phyloP scores from a whole-genome alignment of 2,797 vertebrate genomes.

The Geotrypetes seraphini region DNA sequence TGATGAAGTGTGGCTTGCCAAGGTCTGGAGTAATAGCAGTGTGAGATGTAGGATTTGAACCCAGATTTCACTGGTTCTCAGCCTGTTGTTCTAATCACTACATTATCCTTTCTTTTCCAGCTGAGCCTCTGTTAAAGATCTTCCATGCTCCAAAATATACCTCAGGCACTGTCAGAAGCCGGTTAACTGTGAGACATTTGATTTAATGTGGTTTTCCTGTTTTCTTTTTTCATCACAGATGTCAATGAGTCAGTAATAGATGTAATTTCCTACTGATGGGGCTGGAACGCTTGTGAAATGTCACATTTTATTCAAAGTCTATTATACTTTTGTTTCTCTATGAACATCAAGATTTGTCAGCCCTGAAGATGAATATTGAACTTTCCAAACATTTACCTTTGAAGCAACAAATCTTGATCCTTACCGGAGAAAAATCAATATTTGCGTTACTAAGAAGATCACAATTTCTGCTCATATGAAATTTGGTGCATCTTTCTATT shows the following conservation, averaged over 20 bases:
- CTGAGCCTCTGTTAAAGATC: too few species aligned
- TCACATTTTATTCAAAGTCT: too few species aligned
- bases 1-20: too few species aligned
- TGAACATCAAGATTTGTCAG: conserved; percentile 10
- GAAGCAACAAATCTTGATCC: background rate
- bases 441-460: conserved; percentile 1
- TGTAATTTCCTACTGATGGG: conserved; percentile 10
- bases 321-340: conserved; percentile 9
- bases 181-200: too few species aligned
- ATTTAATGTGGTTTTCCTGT: too few species aligned
- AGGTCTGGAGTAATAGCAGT: too few species aligned
- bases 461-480: background rate
- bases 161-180: too few species aligned
- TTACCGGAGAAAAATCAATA: conserved; percentile 1
- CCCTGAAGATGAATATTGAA: conserved; percentile 2
- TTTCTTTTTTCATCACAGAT: background rate
- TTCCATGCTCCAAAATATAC: too few species aligned
- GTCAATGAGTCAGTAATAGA: conserved; percentile 6
- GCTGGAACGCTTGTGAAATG: conserved; percentile 4
- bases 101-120: too few species aligned
- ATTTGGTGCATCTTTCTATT: background rate
- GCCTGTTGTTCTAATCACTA: too few species aligned
- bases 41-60: too few species aligned
- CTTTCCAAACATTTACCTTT: background rate
- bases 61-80: too few species aligned